These are phyloP conservation scores for Promerops cafer DNA, from an alignment of 2,113 vertebrate species.

Conservation along the genomic window DNA sequence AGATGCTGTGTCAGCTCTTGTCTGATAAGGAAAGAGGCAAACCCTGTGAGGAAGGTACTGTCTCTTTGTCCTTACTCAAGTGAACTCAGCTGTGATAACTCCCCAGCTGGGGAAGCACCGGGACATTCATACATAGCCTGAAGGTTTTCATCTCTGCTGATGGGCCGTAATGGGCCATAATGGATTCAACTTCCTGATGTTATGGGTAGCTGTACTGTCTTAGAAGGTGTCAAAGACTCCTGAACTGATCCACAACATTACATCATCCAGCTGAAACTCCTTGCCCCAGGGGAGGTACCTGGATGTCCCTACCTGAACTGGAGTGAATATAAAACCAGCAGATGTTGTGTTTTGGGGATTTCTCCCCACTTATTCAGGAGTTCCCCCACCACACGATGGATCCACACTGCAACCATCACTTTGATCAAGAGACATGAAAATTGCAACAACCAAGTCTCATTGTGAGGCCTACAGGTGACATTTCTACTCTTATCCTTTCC, in stretches of 20 bases:
- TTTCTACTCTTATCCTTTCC: background rate
- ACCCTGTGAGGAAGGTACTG: background rate
- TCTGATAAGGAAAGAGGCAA: background rate
- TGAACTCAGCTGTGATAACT: background rate
- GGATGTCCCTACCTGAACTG: background rate
- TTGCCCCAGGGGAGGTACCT: background rate
- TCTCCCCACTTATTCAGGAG: background rate
- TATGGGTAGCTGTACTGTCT: background rate
- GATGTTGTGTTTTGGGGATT: background rate
- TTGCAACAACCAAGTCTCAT: background rate
- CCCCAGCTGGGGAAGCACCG: fast-evolving
- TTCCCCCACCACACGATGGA: fast-evolving
- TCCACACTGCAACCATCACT: background rate
- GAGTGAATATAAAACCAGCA: background rate
- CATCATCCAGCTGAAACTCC: background rate
- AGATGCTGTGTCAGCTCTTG: background rate
- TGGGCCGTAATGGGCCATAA: background rate
- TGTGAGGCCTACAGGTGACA: background rate
- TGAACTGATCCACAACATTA: background rate
- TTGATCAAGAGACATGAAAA: background rate
- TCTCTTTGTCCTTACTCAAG: background rate
- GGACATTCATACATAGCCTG: background rate
- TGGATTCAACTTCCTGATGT: background rate
- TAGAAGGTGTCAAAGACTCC: background rate
- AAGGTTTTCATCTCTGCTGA: background rate